A percentile compares a stretch with the other conserved stretches of the same genome.
Conservation (phyloP, 2,888 invertebrate genomes). For the Nephrotoma appendiculata region DNA sequence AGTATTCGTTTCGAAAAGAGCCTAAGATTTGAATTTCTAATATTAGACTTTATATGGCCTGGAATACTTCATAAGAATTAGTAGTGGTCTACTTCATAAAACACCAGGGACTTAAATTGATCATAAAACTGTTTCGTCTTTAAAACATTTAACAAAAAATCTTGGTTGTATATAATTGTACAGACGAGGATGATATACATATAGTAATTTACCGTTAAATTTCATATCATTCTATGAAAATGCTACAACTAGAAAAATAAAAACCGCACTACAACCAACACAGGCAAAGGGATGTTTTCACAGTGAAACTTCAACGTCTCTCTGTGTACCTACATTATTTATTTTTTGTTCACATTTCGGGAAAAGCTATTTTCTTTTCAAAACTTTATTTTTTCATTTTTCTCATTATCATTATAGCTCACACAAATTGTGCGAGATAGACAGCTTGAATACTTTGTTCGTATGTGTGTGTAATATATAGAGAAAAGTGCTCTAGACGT, state of each 20-base stretch:
- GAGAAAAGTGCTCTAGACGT: not conserved
- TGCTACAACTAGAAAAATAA: not conserved
- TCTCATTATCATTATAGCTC: not conserved
- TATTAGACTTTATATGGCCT: too few relatives aligned
- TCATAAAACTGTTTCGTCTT: too few relatives aligned
- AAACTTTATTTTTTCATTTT: not conserved
- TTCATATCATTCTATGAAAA: not conserved
- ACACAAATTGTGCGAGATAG: not conserved
- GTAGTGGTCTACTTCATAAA: too few relatives aligned
- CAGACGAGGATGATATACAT: not conserved
- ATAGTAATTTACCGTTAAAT: not conserved
- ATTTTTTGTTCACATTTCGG: not conserved
- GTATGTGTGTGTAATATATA: not conserved
- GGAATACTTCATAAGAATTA: too few relatives aligned
- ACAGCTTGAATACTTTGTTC: not conserved
- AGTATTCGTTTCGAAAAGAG: too few relatives aligned
- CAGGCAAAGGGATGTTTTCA: not conserved
- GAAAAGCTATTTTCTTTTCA: not conserved
- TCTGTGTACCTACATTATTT: not conserved
- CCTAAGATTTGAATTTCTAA: too few relatives aligned
- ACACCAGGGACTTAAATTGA: too few relatives aligned
- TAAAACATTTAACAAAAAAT: too few relatives aligned
- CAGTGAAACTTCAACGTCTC: not conserved
- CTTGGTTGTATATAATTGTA: not conserved
- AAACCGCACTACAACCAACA: not conserved